These are phyloP conservation scores for Tachina lurida DNA, from an alignment of 2,888 invertebrate genomes.

Conservation along the genomic window DNA sequence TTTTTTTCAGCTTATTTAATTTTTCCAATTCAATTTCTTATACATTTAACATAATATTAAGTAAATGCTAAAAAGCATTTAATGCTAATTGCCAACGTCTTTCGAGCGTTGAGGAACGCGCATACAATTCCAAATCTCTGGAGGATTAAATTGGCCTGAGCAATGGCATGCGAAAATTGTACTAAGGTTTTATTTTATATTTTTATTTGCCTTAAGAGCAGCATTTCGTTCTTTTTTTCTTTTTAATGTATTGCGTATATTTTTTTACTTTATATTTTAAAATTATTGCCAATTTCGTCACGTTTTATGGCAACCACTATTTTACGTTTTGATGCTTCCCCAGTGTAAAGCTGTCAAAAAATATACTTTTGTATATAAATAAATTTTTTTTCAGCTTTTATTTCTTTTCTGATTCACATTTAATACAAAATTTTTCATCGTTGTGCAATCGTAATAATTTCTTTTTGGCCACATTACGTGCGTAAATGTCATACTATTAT, in stretches of 20 bases:
- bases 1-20: not conserved
- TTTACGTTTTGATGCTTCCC: constrained; percentile 71
- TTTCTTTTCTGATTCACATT: constrained; percentile 15
- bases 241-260: not conserved
- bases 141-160: constrained; percentile 42
- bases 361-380: constrained; percentile 18
- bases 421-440: constrained; percentile 58
- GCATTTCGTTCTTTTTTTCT: constrained; percentile 15
- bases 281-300: constrained; percentile 70
- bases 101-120: constrained; percentile 5
- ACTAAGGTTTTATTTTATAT: constrained; percentile 33
- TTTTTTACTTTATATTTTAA: constrained; percentile 36
- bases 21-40: constrained; percentile 13
- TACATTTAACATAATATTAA: not conserved
- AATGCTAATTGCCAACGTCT: constrained; percentile 59
- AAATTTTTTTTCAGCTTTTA: constrained; percentile 16
- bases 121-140: constrained; percentile 20
- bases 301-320: constrained; percentile 71
- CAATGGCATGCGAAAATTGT: constrained; percentile 51
- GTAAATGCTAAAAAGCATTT: constrained; percentile 34
- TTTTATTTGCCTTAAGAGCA: constrained; percentile 43
- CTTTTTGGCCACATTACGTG: constrained; percentile 70
- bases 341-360: constrained; percentile 59
- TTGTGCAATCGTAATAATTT: constrained; percentile 68
- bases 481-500: constrained; percentile 61